Percentiles rank a stretch among this genome's conserved stretches.
Conservation (phyloP, 2,888 invertebrate genomes). For the Drosophila lutescens region DNA sequence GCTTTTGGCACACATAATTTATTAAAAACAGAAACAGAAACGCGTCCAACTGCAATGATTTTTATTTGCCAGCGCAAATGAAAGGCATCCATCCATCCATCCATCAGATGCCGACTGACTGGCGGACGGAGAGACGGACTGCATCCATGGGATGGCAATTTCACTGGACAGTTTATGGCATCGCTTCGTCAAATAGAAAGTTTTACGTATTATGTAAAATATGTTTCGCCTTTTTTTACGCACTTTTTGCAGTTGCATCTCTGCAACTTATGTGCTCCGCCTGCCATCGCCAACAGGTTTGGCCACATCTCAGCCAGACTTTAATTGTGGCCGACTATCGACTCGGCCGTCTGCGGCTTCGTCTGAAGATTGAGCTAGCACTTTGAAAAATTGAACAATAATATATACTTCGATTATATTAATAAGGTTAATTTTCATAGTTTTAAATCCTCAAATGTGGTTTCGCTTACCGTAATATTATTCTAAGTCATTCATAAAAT, state of each 20-base stretch:
- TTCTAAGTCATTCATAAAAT: too few relatives aligned
- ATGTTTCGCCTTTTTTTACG: slow-evolving; percentile 38
- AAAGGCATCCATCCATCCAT: slow-evolving; percentile 63
- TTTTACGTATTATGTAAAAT: slow-evolving; percentile 60
- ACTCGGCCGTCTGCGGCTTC: slow-evolving; percentile 30
- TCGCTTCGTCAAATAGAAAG: slow-evolving; percentile 62
- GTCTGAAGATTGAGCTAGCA: slow-evolving; percentile 18
- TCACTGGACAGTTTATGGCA: slow-evolving; percentile 40
- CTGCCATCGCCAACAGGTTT: slow-evolving; percentile 51
- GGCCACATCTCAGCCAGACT: slow-evolving; percentile 42
- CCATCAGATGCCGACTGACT: slow-evolving; percentile 31
- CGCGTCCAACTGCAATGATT: slow-evolving; percentile 32
- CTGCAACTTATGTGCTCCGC: slow-evolving; percentile 48
- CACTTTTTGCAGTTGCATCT: slow-evolving; percentile 51
- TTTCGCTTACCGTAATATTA: too few relatives aligned
- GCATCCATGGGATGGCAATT: slow-evolving; percentile 26
- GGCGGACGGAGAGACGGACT: slow-evolving; percentile 9
- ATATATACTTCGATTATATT: not conserved
- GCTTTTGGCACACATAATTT: slow-evolving; percentile 54
- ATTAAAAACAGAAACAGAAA: slow-evolving; percentile 39
- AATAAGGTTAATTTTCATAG: too few relatives aligned
- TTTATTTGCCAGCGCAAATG: slow-evolving; percentile 39
- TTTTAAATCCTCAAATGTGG: too few relatives aligned
- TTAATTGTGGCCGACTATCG: slow-evolving; percentile 53
- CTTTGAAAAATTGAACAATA: not conserved